phyloP scores from a whole-genome alignment of 2,797 vertebrate species.

The Propithecus deckenii region DNA sequence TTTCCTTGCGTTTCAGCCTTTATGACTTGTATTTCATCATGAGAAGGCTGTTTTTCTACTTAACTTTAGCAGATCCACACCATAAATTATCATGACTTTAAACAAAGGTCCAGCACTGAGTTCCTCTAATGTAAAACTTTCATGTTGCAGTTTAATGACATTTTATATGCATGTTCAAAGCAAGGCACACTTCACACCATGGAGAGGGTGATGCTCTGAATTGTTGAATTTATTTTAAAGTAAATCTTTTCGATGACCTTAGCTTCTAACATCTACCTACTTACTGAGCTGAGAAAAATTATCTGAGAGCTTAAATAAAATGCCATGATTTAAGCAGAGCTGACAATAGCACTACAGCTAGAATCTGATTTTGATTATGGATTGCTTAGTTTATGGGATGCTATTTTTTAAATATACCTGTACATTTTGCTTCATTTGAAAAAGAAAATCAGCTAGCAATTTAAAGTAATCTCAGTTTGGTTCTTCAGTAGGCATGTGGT shows the following conservation, averaged over 20 bases:
- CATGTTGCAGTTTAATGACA: constrained; percentile 75
- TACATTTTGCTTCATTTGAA: constrained; percentile 68
- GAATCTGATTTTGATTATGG: constrained; percentile 72
- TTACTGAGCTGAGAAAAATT: constrained; percentile 69
- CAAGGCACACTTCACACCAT: constrained; percentile 15
- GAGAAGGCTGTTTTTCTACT: constrained; percentile 79
- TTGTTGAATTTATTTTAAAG: constrained; percentile 69
- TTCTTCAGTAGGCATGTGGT: constrained; percentile 54
- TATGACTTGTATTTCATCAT: constrained; percentile 75
- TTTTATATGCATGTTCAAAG: constrained; percentile 78
- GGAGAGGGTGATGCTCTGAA: constrained; percentile 41
- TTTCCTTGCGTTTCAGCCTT: constrained; percentile 75
- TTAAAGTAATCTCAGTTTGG: constrained; percentile 74
- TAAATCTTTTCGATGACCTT: constrained; percentile 71
- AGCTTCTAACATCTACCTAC: constrained; percentile 60
- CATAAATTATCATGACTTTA: constrained; percentile 78
- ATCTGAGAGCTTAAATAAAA: constrained; percentile 35
- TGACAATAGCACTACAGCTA: constrained; percentile 46
- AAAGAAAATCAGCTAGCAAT: constrained; percentile 68
- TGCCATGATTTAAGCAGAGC: constrained; percentile 60
- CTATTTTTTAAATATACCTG: constrained; percentile 59
- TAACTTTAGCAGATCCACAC: constrained; percentile 57
- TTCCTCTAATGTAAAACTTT: constrained; percentile 78
- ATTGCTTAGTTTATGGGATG: constrained; percentile 58
- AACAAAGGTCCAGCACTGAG: constrained; percentile 76